Evolutionary conservation across 2,888 invertebrate genomes (phyloP).

Genomic region (Tipula lateralis): DNA sequence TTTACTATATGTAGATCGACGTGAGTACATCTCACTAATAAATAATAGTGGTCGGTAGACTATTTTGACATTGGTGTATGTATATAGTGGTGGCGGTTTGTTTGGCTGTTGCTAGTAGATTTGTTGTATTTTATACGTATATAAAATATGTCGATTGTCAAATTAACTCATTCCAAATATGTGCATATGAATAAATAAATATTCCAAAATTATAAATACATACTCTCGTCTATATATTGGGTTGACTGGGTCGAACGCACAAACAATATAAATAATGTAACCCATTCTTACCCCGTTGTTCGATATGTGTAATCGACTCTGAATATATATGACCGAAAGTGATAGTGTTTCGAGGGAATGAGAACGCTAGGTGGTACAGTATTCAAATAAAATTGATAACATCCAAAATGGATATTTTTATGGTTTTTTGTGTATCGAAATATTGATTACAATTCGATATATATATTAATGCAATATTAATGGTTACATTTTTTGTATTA

Average conservation of each 20-base stretch:
- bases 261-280: neutral
- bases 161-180: constrained; percentile 19
- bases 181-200: constrained; percentile 24
- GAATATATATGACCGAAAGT: neutral
- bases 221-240: neutral
- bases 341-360: neutral
- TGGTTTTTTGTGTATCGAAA: neutral
- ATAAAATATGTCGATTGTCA: constrained; percentile 20
- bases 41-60: neutral
- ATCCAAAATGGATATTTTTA: neutral
- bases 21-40: neutral
- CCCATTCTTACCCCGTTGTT: neutral
- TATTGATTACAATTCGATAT: constrained; percentile 3
- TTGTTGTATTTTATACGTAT: neutral
- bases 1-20: neutral
- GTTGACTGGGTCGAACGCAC: neutral
- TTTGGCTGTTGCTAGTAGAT: neutral
- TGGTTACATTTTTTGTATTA: neutral
- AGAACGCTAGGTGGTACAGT: neutral
- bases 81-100: neutral
- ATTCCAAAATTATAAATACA: neutral
- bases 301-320: neutral
- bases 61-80: neutral
- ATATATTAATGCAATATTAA: constrained; percentile 13
- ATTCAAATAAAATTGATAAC: neutral